Conservation (phyloP, 2,113 vertebrate species). For the Corydoras maculifer region DNA sequence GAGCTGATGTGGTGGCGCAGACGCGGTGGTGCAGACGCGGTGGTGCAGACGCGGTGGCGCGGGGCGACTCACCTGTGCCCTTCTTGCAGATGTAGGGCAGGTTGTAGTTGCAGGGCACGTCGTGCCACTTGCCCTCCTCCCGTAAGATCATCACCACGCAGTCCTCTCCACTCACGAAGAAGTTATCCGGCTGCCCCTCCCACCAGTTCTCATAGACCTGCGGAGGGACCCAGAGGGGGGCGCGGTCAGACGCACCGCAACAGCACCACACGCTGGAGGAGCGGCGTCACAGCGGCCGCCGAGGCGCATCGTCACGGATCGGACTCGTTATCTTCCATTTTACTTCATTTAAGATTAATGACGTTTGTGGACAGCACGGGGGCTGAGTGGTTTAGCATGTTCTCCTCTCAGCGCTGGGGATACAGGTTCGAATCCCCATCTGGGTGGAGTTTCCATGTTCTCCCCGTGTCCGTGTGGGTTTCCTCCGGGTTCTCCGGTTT, state of each 20-base stretch:
- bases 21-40: too few species aligned
- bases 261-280: neutral
- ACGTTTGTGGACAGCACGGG: too few species aligned
- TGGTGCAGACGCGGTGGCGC: neutral
- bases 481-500: too few species aligned
- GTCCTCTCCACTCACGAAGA: constrained; percentile 93
- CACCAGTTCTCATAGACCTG: constrained; percentile 96
- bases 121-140: constrained; percentile 93
- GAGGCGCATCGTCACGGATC: too few species aligned
- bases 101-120: constrained; percentile 98
- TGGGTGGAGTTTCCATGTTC: too few species aligned
- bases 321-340: too few species aligned
- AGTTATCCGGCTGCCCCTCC: constrained; percentile 93
- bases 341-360: too few species aligned
- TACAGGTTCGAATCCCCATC: too few species aligned
- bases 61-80: constrained; percentile 74
- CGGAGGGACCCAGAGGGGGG: neutral
- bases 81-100: constrained; percentile 97
- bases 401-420: too few species aligned
- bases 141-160: constrained; percentile 93
- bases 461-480: too few species aligned
- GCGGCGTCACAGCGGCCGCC: neutral
- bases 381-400: too few species aligned
- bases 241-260: neutral
- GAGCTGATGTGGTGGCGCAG: too few species aligned